Evolutionary conservation across 2,797 vertebrate genomes (phyloP), one percentile per base, ranked within the genome.

Genomic region (Parauchenoglanis punctatus): DNA sequence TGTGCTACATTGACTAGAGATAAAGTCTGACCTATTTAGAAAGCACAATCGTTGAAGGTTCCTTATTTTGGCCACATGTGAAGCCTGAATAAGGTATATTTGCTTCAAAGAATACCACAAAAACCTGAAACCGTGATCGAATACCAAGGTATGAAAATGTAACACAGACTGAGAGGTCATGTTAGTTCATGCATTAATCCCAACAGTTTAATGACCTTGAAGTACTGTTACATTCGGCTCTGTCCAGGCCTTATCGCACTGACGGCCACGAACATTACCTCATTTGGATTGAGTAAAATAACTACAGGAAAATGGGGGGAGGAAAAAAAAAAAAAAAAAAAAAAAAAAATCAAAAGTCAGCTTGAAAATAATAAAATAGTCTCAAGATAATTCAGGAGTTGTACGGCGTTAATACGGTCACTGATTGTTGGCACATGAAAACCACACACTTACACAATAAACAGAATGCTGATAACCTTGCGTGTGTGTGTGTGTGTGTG

Each of bases 121-220:
- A 58, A 59, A 35, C 18, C 7, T 49, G n/a, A 35, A 35, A 81
- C 80, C 13, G 12, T 44, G 3, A 17, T 52, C 7, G 2, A 59
- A 10, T 81, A 59, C 8, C 23, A 15, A 76, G 23, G 46, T 40
- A 78, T 35, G 18, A 59, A 80, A 15, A 12, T 40, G 12, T 18
- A 25, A 25, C 31, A 4, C 61, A 20, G 13, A 4, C 25, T 1
- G 15, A 63, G 80, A 20, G 25, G 44, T 52, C 40, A 52, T 17
- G 23, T 81, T 40, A 63, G 58, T n/a, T 81, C 12, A 3, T 31
- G 15, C 81, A 54, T 83, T 68, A 67, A 31, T 31, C 49, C 1
- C 7, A 23, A 83, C 25, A 67, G 25, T 68, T 68, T 31, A 83
- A 54, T 23, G 46, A 67, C 81, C 63, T 68, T 83, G 81, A 83